Evolutionary conservation across 2,113 vertebrate species (phyloP).

Genomic region (Proteles cristata): DNA sequence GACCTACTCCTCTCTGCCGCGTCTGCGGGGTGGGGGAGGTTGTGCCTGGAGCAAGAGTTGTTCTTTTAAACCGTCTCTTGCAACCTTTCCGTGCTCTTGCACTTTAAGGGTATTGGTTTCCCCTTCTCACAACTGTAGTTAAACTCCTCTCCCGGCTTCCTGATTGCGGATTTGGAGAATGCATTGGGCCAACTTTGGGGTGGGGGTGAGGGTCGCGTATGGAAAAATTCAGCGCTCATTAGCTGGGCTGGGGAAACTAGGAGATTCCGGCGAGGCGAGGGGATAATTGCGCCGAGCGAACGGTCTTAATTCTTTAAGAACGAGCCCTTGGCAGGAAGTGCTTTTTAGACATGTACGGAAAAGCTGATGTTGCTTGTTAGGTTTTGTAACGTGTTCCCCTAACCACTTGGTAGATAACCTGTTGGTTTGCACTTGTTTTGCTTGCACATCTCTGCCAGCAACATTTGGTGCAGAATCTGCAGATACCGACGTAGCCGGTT

Average conservation of each 20-base stretch:
- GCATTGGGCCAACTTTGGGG: not conserved
- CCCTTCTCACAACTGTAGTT: not conserved
- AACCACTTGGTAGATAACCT: conserved; percentile 43
- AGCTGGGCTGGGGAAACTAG: not conserved
- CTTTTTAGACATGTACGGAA: not conserved
- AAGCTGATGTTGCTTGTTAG: conserved; percentile 7
- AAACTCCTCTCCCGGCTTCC: not conserved
- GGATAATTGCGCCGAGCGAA: not conserved
- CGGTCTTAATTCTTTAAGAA: not conserved
- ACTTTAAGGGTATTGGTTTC: not conserved
- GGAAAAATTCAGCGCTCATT: not conserved
- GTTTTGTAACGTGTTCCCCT: conserved; percentile 44
- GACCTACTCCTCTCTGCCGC: not conserved
- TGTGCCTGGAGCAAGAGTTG: not conserved
- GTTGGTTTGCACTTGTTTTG: conserved; percentile 64
- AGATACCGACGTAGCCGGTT: not conserved
- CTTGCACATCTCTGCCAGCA: not conserved
- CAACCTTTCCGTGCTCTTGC: not conserved
- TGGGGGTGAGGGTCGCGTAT: not conserved
- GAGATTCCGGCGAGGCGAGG: not conserved
- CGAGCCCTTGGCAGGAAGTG: conserved; percentile 63
- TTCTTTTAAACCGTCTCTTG: not conserved
- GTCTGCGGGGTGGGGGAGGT: not conserved
- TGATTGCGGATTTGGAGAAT: not conserved
- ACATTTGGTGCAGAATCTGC: not conserved